These are phyloP conservation scores for Amazonetta brasiliensis DNA, from an alignment of 2,797 vertebrate species.

Conservation along the genomic window DNA sequence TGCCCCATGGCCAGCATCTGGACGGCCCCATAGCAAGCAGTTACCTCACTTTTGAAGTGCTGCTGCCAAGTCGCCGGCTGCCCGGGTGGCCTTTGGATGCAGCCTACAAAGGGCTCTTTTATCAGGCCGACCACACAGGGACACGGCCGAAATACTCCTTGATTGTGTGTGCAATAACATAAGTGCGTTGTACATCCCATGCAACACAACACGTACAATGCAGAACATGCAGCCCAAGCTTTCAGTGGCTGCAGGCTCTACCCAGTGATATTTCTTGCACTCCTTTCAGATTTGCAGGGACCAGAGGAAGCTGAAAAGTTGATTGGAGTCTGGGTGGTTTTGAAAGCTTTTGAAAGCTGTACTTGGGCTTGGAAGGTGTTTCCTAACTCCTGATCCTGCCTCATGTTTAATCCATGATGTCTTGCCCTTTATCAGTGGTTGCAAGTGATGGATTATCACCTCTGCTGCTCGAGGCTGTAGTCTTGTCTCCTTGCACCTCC, in stretches of 20 bases:
- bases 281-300: neutral
- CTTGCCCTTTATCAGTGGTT: neutral
- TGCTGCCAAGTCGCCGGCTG: neutral
- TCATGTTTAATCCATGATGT: neutral
- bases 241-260: neutral
- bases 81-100: neutral
- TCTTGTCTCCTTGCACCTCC: neutral
- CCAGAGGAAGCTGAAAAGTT: neutral
- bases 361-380: neutral
- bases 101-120: neutral
- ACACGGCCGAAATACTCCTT: rapidly evolving
- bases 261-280: neutral
- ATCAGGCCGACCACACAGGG: neutral
- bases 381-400: neutral
- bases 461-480: neutral
- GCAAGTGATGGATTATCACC: neutral
- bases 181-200: rapidly evolving
- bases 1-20: rapidly evolving
- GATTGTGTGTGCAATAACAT: rapidly evolving
- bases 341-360: neutral
- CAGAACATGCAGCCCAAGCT: rapidly evolving
- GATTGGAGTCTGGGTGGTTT: neutral
- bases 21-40: neutral
- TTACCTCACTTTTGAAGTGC: neutral
- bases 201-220: rapidly evolving